These are phyloP conservation scores for Hormaphis cornu DNA, from an alignment of 1,140 invertebrate genomes.

Conservation along the genomic window DNA sequence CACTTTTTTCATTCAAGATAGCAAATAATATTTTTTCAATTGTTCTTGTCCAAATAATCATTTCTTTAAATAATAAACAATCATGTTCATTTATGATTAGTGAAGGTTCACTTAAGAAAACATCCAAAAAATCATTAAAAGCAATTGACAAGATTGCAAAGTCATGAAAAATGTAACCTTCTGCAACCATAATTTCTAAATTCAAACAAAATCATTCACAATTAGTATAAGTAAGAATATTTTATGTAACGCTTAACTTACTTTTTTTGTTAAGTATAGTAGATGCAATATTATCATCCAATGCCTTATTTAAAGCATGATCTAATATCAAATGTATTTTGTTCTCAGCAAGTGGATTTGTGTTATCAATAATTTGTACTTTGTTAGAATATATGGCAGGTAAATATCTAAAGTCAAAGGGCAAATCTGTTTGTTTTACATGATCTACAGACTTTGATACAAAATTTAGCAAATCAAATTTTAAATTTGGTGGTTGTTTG, in stretches of 20 bases:
- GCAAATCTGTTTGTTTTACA: background rate
- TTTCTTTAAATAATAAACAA: slow-evolving; percentile 10
- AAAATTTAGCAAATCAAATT: background rate
- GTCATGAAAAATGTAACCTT: slow-evolving; percentile 5
- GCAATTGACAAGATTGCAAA: background rate
- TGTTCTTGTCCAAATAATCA: slow-evolving; percentile 5
- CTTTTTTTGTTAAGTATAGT: background rate
- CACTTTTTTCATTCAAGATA: background rate
- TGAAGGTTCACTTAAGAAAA: background rate
- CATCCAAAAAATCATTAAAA: slow-evolving; percentile 2
- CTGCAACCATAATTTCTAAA: background rate
- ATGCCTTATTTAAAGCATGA: slow-evolving; percentile 1
- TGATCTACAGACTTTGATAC: background rate
- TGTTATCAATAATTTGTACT: background rate
- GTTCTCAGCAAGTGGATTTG: background rate
- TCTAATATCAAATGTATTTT: slow-evolving; percentile 29
- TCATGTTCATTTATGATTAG: background rate
- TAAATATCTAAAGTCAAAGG: slow-evolving; percentile 17
- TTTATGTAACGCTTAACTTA: background rate
- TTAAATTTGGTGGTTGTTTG: background rate
- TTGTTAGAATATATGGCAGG: background rate
- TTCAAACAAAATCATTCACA: background rate
- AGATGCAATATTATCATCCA: background rate
- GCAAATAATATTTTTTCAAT: slow-evolving; percentile 2
- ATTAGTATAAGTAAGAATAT: background rate